phyloP scores from a whole-genome alignment of 2,888 invertebrate genomes.

The Colletes collaris region DNA sequence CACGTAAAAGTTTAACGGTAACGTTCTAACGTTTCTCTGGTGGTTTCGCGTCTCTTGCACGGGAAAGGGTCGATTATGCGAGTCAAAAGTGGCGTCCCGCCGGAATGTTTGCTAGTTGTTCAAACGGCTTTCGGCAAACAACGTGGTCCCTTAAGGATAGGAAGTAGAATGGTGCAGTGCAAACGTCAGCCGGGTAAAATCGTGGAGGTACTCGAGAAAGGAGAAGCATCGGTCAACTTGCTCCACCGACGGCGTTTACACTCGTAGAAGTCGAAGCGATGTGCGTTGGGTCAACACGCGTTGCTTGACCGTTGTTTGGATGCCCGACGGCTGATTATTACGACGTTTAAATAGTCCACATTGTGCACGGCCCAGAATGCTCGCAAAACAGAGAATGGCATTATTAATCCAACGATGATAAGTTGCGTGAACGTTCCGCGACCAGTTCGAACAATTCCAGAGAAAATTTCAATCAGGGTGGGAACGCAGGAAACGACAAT shows the following conservation, averaged over 20 bases:
- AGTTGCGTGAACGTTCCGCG: not conserved
- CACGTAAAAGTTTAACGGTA: no score
- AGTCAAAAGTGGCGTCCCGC: slow-evolving; percentile 7
- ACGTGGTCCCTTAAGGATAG: slow-evolving; percentile 37
- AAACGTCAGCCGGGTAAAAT: slow-evolving; percentile 26
- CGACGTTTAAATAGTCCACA: not conserved
- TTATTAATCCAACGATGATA: not conserved
- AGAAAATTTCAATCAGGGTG: no score
- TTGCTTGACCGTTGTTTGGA: slow-evolving; percentile 26
- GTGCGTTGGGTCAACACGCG: slow-evolving; percentile 59
- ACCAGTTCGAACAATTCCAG: no score
- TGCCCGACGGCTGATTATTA: slow-evolving; percentile 7
- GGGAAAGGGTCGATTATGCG: not conserved
- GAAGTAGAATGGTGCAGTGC: slow-evolving; percentile 35
- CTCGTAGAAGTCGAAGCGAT: slow-evolving; percentile 37
- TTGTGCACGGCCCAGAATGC: not conserved
- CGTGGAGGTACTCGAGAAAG: slow-evolving; percentile 36
- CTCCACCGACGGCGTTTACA: slow-evolving; percentile 44
- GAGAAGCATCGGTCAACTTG: slow-evolving; percentile 32
- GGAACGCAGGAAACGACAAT: no score
- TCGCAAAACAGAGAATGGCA: not conserved
- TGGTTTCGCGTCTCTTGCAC: not conserved
- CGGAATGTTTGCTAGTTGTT: slow-evolving; percentile 29
- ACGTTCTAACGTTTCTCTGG: not conserved
- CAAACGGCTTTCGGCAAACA: slow-evolving; percentile 53